Base-by-base conservation (phyloP, 2,797 vertebrate genomes). In the Thripadectes ignobilis region DNA sequence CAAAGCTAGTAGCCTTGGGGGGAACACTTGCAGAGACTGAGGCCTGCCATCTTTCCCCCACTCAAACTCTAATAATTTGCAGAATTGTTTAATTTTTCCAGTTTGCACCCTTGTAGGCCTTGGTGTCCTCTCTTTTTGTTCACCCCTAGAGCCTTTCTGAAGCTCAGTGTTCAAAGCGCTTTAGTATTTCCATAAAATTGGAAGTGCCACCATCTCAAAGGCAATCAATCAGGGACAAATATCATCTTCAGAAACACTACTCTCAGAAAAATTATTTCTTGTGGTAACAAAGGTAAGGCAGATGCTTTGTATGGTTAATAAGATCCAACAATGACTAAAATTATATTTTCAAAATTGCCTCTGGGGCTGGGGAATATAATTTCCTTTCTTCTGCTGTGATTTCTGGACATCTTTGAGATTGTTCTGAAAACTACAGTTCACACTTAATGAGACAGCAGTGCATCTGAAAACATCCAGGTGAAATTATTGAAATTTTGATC, bases 261-360 rank as follows among this genome's bases (percentile, higher is more conserved):
- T 66, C 49, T 55, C 43, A 41, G 41, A 84, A 85, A 32, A 82
- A 59, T 30, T 66, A 87, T 77, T 91, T 95, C 65, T 87, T 76
- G 15, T 46, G 52, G 41, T 80, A 74, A 89, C 67, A 94, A 95
- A 94, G 52, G 67, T 57, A 69, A 91, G 67, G 78, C 41, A 89
- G 52, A 88, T 87, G 32, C 71, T 82, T 85, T 71, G 36, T 51
- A 81, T 1, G 3, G 41, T 76, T 93, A 88, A 72, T 74, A 88
- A 94, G 58, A 85, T 71, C 22, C 36, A 77, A 84, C 58, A 85
- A 90, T 82, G 93, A 85, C 52, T 52, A 69, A 55, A 95, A 94
- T 57, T 75, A 49, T 63, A 89, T 79, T 92, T 89, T 87, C 38
- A 86, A 87, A 93, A 93, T 92, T 93, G 85, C 86, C 36, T 87